phyloP scores from a whole-genome alignment of 2,113 vertebrate species.

The Larimichthys polyactis region DNA sequence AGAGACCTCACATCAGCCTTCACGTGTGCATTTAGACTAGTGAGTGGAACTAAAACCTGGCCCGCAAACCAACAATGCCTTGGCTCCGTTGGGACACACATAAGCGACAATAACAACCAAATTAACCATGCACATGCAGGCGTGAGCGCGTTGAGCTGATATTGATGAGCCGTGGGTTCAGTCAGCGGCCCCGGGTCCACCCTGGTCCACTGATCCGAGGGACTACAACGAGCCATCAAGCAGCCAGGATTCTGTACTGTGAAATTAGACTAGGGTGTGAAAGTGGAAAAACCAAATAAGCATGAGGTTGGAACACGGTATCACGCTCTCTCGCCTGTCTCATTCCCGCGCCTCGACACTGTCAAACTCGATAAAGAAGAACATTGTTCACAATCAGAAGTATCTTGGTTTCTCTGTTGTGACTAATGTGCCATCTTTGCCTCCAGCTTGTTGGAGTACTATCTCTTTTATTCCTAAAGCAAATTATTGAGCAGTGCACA shows the following conservation, averaged over 20 bases:
- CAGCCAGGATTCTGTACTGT: conserved; percentile 55
- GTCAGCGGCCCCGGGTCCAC: conserved; percentile 59
- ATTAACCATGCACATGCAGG: conserved; percentile 74
- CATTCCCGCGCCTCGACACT: conserved; percentile 42
- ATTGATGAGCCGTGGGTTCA: conserved; percentile 58
- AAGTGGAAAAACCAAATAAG: conserved; percentile 79
- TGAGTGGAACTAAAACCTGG: conserved; percentile 81
- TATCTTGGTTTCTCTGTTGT: conserved; percentile 50
- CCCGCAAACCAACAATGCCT: conserved; percentile 49
- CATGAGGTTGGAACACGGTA: conserved; percentile 67
- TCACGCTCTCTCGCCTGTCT: conserved; percentile 60
- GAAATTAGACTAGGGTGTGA: conserved; percentile 77
- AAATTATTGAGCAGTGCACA: conserved; percentile 28
- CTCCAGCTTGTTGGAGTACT: conserved; percentile 26
- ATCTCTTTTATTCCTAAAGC: conserved; percentile 23
- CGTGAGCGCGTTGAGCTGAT: conserved; percentile 52
- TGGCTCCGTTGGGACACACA: conserved; percentile 61
- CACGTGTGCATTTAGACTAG: conserved; percentile 75
- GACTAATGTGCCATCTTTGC: conserved; percentile 60
- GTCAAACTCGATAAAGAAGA: conserved; percentile 69
- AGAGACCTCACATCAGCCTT: conserved; percentile 66
- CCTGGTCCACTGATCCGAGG: conserved; percentile 74
- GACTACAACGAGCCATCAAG: conserved; percentile 52
- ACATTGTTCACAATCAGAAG: conserved; percentile 57
- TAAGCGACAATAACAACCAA: conserved; percentile 73